phyloP scores from a whole-genome alignment of 1,140 invertebrate genomes.

The Caenorhabditis brenneri region DNA sequence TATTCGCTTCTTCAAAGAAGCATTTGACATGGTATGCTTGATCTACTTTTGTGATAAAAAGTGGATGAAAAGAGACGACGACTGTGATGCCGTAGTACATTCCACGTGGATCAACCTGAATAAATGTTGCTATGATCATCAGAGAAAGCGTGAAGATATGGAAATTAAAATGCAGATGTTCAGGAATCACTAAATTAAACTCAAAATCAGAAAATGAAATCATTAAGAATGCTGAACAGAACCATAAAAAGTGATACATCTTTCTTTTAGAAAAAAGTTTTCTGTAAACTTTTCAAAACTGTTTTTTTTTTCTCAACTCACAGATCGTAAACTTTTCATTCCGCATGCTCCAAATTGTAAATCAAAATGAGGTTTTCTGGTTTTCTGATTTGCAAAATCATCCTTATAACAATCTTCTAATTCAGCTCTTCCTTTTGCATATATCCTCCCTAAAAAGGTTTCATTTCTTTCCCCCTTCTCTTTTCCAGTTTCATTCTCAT shows the following conservation, averaged over 20 bases:
- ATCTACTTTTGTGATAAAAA: constrained; percentile 71
- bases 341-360: constrained; percentile 66
- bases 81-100: constrained; percentile 71
- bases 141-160: too few relatives aligned
- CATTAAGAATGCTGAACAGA: too few relatives aligned
- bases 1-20: constrained; percentile 69
- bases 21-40: constrained; percentile 71
- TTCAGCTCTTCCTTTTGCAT: constrained; percentile 70
- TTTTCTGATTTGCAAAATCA: constrained; percentile 63
- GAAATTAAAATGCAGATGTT: too few relatives aligned
- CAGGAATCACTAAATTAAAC: too few relatives aligned
- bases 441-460: constrained; percentile 63
- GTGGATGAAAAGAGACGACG: constrained; percentile 69
- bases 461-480: neutral
- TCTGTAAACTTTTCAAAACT: too few relatives aligned
- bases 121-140: neutral
- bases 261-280: too few relatives aligned
- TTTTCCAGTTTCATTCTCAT: neutral
- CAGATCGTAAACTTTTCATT: constrained; percentile 71
- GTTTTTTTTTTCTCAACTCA: too few relatives aligned
- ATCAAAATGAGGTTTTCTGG: constrained; percentile 69
- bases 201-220: too few relatives aligned
- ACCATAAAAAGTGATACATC: too few relatives aligned
- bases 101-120: constrained; percentile 67
- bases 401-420: constrained; percentile 68